Conservation (phyloP, 2,888 invertebrate species). For the Scotopteryx bipunctaria region DNA sequence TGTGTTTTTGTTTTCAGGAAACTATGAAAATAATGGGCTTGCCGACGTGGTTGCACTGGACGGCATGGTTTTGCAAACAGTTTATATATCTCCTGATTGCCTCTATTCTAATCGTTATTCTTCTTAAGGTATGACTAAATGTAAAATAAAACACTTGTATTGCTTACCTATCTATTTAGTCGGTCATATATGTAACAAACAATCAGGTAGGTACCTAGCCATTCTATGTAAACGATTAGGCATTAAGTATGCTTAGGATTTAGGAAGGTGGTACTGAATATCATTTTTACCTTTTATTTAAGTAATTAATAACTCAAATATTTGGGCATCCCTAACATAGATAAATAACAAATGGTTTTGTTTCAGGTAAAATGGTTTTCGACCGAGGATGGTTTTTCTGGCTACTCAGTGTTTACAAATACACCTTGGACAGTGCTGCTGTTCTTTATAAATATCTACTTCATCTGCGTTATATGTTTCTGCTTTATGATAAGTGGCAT, state of each 20-base stretch:
- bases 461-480: slow-evolving; percentile 88
- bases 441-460: slow-evolving; percentile 88
- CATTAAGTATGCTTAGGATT: too few relatives aligned
- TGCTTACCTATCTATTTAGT: too few relatives aligned
- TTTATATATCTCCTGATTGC: slow-evolving; percentile 86
- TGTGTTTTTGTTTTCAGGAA: slow-evolving; percentile 82
- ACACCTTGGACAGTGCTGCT: slow-evolving; percentile 87
- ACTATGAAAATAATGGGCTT: slow-evolving; percentile 97
- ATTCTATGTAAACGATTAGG: too few relatives aligned
- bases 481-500: slow-evolving; percentile 91
- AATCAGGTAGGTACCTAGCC: too few relatives aligned
- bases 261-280: too few relatives aligned
- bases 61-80: slow-evolving; percentile 92
- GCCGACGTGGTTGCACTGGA: slow-evolving; percentile 92
- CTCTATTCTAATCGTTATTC: slow-evolving; percentile 78
- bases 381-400: slow-evolving; percentile 68
- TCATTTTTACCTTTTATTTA: too few relatives aligned
- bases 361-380: slow-evolving; percentile 81
- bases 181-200: too few relatives aligned
- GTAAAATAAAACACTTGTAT: too few relatives aligned
- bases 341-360: slow-evolving; percentile 11
- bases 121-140: slow-evolving; percentile 78
- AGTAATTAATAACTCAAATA: too few relatives aligned
- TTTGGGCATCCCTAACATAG: too few relatives aligned
- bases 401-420: slow-evolving; percentile 86